Percentiles rank a stretch among this genome's conserved stretches.
phyloP scores from a whole-genome alignment of 2,797 vertebrate species.

The Remorina albescens region DNA sequence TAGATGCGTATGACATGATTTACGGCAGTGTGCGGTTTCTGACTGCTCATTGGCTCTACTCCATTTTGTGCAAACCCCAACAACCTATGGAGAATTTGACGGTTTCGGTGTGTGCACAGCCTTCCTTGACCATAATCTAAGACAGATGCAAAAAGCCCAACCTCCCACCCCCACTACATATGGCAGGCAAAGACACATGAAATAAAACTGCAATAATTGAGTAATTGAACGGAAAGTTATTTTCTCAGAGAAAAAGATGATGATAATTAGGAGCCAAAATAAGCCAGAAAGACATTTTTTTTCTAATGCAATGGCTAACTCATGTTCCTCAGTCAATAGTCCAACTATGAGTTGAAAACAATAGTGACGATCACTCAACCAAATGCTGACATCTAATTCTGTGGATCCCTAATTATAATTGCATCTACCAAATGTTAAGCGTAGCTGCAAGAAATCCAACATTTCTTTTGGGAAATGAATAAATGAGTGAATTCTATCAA shows the following conservation, averaged over 20 bases:
- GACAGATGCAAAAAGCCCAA: slow-evolving; percentile 33
- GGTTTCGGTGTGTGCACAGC: slow-evolving; percentile 15
- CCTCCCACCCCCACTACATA: not conserved
- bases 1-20: slow-evolving; percentile 41
- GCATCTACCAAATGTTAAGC: not conserved
- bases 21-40: slow-evolving; percentile 13
- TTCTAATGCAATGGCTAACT: not conserved
- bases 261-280: not conserved
- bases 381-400: too few species aligned
- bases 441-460: too few species aligned
- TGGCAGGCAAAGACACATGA: slow-evolving; percentile 8
- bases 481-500: too few species aligned
- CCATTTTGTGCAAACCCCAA: slow-evolving; percentile 17
- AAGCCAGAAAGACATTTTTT: not conserved
- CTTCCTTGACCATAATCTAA: slow-evolving; percentile 48
- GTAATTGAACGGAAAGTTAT: slow-evolving; percentile 5
- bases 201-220: slow-evolving; percentile 36
- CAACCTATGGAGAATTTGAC: slow-evolving; percentile 30
- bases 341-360: slow-evolving; percentile 1
- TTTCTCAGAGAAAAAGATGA: not conserved
- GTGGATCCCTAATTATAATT: not conserved
- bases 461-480: too few species aligned
- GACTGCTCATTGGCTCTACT: slow-evolving; percentile 18
- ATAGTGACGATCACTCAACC: not conserved
- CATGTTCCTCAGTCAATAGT: too few species aligned